These are phyloP conservation scores for Megalurothrips usitatus DNA, from an alignment of 2,888 invertebrate genomes.

Conservation along the genomic window DNA sequence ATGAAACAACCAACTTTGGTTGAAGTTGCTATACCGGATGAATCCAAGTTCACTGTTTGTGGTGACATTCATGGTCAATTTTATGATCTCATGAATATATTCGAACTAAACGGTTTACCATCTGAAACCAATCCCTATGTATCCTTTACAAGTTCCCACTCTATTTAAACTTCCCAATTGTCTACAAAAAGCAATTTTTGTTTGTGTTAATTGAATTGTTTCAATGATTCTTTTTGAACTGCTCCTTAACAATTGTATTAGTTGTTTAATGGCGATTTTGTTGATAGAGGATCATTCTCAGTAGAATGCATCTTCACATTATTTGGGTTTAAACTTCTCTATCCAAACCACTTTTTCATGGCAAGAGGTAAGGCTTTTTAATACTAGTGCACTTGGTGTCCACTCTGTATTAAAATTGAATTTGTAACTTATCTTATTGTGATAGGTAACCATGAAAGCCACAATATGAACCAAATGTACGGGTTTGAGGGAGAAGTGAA, in stretches of 20 bases:
- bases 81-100: constrained; percentile 97
- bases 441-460: constrained; percentile 95
- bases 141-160: constrained; percentile 47
- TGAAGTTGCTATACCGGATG: constrained; percentile 80
- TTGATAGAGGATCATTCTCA: constrained; percentile 97
- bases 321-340: constrained; percentile 93
- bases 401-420: background rate
- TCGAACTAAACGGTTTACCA: constrained; percentile 93
- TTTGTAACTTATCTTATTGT: constrained; percentile 32
- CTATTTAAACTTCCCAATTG: background rate
- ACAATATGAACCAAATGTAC: constrained; percentile 99
- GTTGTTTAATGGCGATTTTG: constrained; percentile 98
- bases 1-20: constrained; percentile 81
- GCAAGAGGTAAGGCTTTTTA: constrained; percentile 73
- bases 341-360: constrained; percentile 95
- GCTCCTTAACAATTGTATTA: constrained; percentile 41
- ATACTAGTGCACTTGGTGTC: constrained; percentile 34
- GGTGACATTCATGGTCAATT: constrained; percentile 99
- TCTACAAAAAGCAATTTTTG: background rate
- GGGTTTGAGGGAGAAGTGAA: constrained; percentile 99
- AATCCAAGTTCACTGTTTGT: constrained; percentile 93
- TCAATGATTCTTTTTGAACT: background rate
- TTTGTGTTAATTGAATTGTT: constrained; percentile 8
- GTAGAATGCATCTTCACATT: constrained; percentile 98
- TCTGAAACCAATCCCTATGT: constrained; percentile 92